Evolutionary conservation across 2,888 invertebrate genomes (phyloP).

Genomic region (Osmoderma eremita): DNA sequence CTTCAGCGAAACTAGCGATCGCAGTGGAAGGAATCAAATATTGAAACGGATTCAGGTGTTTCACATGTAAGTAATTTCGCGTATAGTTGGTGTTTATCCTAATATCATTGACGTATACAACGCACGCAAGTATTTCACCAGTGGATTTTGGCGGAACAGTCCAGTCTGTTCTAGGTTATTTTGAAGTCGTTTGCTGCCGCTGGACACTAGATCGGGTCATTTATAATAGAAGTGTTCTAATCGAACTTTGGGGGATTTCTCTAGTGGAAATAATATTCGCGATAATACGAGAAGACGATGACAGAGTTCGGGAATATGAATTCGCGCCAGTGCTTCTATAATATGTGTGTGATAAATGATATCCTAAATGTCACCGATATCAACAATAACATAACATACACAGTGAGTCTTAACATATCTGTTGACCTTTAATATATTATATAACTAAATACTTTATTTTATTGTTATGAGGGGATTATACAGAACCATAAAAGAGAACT

Average conservation of each 20-base stretch:
- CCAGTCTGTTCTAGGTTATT: constrained; percentile 7
- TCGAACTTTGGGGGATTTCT: too few relatives aligned
- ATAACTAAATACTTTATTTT: too few relatives aligned
- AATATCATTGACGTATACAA: constrained; percentile 25
- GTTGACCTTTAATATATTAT: too few relatives aligned
- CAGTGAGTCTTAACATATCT: constrained; percentile 39
- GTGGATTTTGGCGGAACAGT: constrained; percentile 23
- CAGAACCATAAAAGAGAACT: too few relatives aligned
- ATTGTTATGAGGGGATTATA: not conserved
- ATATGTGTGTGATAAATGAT: constrained; percentile 34
- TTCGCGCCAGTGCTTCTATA: constrained; percentile 32
- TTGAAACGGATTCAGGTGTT: constrained; percentile 8
- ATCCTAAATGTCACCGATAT: constrained; percentile 37
- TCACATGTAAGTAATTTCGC: constrained; percentile 13
- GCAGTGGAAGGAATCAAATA: constrained; percentile 8
- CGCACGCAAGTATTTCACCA: constrained; percentile 7
- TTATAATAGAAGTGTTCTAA: not conserved
- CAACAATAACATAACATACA: constrained; percentile 33
- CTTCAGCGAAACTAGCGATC: not conserved
- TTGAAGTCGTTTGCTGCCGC: too few relatives aligned
- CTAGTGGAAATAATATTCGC: too few relatives aligned
- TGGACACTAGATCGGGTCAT: too few relatives aligned
- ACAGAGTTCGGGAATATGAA: not conserved
- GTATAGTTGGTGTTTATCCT: not conserved
- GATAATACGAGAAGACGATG: too few relatives aligned